Conservation (phyloP, 53 echinoderm and acorn worm genomes). For the Glandiceps talaboti region DNA sequence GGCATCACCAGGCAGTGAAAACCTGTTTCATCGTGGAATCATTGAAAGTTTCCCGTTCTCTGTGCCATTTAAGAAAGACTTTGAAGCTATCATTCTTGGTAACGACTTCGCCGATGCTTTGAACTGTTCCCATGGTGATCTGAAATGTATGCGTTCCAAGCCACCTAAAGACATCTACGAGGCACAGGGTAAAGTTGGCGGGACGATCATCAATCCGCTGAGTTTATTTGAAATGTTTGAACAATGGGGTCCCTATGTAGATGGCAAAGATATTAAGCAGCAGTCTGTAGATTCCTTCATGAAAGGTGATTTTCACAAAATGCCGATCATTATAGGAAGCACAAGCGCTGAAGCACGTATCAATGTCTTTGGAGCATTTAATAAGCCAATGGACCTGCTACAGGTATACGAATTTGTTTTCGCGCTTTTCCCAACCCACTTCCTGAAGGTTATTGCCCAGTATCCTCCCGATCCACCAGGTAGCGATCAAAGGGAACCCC, state of each 20-base stretch:
- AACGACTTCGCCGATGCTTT: constrained; percentile 9
- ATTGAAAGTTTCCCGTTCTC: constrained; percentile 31
- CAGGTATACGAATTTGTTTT: neutral
- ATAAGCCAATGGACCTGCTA: neutral
- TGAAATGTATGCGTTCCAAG: constrained; percentile 15
- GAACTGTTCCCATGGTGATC: constrained; percentile 10
- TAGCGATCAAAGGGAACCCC: constrained; percentile 11
- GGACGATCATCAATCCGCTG: neutral
- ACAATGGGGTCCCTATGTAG: constrained; percentile 24
- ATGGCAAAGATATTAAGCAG: constrained; percentile 12
- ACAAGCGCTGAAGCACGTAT: constrained; percentile 8
- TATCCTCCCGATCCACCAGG: constrained; percentile 15
- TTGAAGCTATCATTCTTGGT: constrained; percentile 14
- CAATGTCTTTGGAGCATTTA: constrained; percentile 15
- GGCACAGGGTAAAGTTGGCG: constrained; percentile 10
- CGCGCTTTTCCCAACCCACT: neutral
- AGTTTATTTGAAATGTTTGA: constrained; percentile 7
- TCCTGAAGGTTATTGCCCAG: neutral
- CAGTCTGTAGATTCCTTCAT: constrained; percentile 16
- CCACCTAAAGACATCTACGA: constrained; percentile 2
- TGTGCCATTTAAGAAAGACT: constrained; percentile 14
- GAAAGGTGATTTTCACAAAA: constrained; percentile 14
- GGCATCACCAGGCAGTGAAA: constrained; percentile 12
- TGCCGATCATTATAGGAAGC: constrained; percentile 24
- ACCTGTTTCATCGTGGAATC: constrained; percentile 22